These are phyloP conservation scores for Himalopsyche anomala DNA, from an alignment of 2,888 invertebrate species.

Conservation along the genomic window DNA sequence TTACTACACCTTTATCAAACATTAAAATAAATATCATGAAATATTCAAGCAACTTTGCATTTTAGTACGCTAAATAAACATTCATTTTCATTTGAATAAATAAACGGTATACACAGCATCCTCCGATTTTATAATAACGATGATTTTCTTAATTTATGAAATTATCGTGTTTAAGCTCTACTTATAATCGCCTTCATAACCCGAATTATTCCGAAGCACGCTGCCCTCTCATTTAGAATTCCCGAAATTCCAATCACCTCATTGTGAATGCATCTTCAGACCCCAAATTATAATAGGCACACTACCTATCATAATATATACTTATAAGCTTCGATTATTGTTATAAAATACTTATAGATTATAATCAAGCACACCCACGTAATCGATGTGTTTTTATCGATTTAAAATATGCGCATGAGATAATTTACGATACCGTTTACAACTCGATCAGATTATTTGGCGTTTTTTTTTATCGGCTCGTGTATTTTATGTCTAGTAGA, in stretches of 20 bases:
- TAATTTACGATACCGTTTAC: slow-evolving; percentile 41
- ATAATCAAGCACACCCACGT: slow-evolving; percentile 49
- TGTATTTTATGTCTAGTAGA: slow-evolving; percentile 27
- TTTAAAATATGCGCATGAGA: slow-evolving; percentile 29
- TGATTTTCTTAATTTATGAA: slow-evolving; percentile 56
- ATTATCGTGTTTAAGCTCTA: slow-evolving; percentile 63
- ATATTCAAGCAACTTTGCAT: no score
- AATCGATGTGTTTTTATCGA: slow-evolving; percentile 19
- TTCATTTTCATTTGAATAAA: no score
- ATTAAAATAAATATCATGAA: no score
- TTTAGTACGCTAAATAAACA: no score
- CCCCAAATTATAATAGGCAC: slow-evolving; percentile 29
- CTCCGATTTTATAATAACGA: slow-evolving; percentile 56
- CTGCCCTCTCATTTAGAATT: slow-evolving; percentile 56
- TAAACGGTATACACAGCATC: background rate
- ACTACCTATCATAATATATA: slow-evolving; percentile 49
- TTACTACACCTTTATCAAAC: no score
- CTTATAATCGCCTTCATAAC: slow-evolving; percentile 51
- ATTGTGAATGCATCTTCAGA: slow-evolving; percentile 23
- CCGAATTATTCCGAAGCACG: slow-evolving; percentile 42
- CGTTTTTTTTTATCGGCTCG: background rate
- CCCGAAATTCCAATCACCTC: slow-evolving; percentile 54
- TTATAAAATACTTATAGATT: slow-evolving; percentile 58
- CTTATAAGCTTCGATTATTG: slow-evolving; percentile 57
- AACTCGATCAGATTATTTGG: slow-evolving; percentile 32